A percentile compares a stretch with the other conserved stretches of the same genome.
phyloP scores from a whole-genome alignment of 2,113 vertebrate species.

The Hydrolagus affinis region DNA sequence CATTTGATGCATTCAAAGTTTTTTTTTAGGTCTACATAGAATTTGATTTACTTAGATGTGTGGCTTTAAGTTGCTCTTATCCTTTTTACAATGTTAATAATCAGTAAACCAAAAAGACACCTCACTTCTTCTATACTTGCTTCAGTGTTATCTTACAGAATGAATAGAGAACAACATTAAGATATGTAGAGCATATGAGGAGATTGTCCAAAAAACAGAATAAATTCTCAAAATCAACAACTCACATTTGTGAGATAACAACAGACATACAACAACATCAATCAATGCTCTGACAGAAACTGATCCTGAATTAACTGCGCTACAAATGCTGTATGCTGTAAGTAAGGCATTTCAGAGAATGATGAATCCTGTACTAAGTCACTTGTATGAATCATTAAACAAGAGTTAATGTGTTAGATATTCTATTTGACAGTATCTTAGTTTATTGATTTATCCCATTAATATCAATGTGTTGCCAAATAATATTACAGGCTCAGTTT shows the following conservation, averaged over 20 bases:
- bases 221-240: neutral
- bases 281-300: neutral
- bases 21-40: neutral
- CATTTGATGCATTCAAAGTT: neutral
- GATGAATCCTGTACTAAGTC: slow-evolving; percentile 6
- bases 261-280: neutral
- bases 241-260: neutral
- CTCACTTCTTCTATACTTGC: too few relatives aligned
- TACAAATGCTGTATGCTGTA: neutral
- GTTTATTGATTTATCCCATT: slow-evolving; percentile 6
- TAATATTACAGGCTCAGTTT: neutral
- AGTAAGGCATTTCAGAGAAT: slow-evolving; percentile 1
- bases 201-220: neutral
- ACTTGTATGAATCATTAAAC: slow-evolving; percentile 16
- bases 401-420: neutral
- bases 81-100: neutral
- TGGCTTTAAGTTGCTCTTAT: neutral
- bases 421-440: slow-evolving; percentile 1
- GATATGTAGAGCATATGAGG: neutral
- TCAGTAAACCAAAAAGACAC: too few relatives aligned
- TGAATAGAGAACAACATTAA: neutral
- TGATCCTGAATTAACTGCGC: neutral
- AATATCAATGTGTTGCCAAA: slow-evolving; percentile 3
- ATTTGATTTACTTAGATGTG: neutral
- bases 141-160: too few relatives aligned